Conservation (phyloP, 2,888 invertebrate genomes). For the Aphrophora alni region DNA sequence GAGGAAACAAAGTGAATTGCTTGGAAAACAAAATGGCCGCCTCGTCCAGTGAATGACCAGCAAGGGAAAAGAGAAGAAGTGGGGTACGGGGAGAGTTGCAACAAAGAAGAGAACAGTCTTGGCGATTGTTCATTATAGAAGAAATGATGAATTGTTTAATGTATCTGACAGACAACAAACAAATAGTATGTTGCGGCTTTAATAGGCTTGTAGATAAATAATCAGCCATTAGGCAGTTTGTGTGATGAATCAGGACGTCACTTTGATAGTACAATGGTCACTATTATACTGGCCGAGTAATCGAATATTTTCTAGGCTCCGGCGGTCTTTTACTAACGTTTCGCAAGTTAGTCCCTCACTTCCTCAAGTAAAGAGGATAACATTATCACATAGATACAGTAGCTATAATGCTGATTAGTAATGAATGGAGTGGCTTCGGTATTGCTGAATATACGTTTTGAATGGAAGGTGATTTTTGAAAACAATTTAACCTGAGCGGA, state of each 20-base stretch:
- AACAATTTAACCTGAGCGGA: too few relatives aligned
- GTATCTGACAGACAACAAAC: background rate
- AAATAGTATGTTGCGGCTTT: background rate
- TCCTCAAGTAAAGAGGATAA: background rate
- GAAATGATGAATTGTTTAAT: background rate
- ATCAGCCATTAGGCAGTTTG: background rate
- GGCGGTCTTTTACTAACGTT: background rate
- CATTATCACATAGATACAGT: background rate
- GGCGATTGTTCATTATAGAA: background rate
- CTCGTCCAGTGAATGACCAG: background rate
- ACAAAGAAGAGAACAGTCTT: background rate
- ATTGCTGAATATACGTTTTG: too few relatives aligned
- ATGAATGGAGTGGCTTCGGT: too few relatives aligned
- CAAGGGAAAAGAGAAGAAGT: background rate
- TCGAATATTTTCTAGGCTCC: too few relatives aligned
- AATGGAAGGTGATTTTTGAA: too few relatives aligned
- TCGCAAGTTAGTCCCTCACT: background rate
- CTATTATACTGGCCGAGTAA: background rate
- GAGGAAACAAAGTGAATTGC: conserved; percentile 27
- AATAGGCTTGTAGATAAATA: background rate
- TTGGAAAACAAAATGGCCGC: conserved; percentile 33
- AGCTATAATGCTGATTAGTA: too few relatives aligned
- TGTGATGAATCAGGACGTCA: background rate
- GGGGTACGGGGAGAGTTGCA: background rate
- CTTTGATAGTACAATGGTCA: too few relatives aligned